Conservation (phyloP, 2,888 invertebrate genomes). For the Capitulum mitella region DNA sequence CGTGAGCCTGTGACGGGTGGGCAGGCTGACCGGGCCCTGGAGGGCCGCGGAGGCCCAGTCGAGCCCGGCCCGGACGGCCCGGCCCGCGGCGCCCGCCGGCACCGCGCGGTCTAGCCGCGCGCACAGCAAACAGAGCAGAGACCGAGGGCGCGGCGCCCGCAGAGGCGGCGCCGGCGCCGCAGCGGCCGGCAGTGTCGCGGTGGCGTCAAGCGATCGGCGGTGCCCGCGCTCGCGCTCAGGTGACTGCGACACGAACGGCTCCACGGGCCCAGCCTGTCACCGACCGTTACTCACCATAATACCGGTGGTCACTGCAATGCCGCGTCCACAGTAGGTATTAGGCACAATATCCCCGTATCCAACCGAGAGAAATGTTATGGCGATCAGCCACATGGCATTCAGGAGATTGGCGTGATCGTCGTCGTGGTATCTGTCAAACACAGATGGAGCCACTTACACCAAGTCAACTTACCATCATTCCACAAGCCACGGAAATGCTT, state of each 20-base stretch:
- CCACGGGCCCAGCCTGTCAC: slow-evolving; percentile 26
- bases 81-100: too few relatives aligned
- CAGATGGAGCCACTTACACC: slow-evolving; percentile 25
- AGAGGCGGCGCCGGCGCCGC: too few relatives aligned
- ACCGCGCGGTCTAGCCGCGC: too few relatives aligned
- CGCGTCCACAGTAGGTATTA: slow-evolving; percentile 99
- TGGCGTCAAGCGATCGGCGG: too few relatives aligned
- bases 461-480: slow-evolving; percentile 88
- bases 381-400: slow-evolving; percentile 99
- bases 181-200: too few relatives aligned
- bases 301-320: slow-evolving; percentile 97
- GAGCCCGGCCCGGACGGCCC: too few relatives aligned
- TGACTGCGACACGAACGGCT: not conserved
- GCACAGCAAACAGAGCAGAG: too few relatives aligned
- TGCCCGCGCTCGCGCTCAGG: too few relatives aligned
- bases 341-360: slow-evolving; percentile 99
- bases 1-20: too few relatives aligned
- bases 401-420: slow-evolving; percentile 97
- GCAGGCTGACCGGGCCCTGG: too few relatives aligned
- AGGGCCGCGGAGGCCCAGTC: too few relatives aligned
- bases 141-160: too few relatives aligned
- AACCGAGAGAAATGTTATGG: slow-evolving; percentile 99
- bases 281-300: slow-evolving; percentile 82
- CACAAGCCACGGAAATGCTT: slow-evolving; percentile 97
- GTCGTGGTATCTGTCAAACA: slow-evolving; percentile 78